Conservation (phyloP, 2,888 invertebrate species). For the Xanthia togata region DNA sequence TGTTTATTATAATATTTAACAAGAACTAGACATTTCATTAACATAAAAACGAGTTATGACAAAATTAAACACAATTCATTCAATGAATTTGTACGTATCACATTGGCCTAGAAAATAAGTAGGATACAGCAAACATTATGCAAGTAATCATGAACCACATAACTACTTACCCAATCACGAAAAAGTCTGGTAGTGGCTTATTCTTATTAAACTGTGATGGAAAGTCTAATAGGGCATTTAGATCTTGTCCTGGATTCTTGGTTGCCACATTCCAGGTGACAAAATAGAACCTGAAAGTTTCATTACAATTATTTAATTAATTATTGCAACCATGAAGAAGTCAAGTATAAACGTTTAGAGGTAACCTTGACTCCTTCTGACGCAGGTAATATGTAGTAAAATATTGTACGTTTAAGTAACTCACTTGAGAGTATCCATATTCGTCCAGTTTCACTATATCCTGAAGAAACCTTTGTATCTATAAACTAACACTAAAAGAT, state of each 20-base stretch:
- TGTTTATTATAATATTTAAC: background rate
- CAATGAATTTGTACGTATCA: conserved; percentile 17
- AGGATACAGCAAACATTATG: conserved; percentile 53
- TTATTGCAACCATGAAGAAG: conserved; percentile 39
- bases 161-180: conserved; percentile 93
- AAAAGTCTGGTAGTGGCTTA: conserved; percentile 94
- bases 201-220: conserved; percentile 91
- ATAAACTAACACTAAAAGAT: conserved; percentile 57
- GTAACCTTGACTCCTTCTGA: conserved; percentile 77
- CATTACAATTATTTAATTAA: conserved; percentile 13
- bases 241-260: conserved; percentile 93
- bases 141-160: conserved; percentile 46
- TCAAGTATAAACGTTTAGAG: conserved; percentile 39
- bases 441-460: conserved; percentile 30
- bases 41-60: background rate
- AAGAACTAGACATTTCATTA: background rate
- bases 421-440: conserved; percentile 82
- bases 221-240: conserved; percentile 93
- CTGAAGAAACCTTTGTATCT: conserved; percentile 46
- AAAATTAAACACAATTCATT: conserved; percentile 1
- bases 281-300: conserved; percentile 92
- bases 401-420: conserved; percentile 33
- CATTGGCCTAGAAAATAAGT: conserved; percentile 66
- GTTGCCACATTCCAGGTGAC: conserved; percentile 98
- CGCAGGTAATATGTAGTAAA: conserved; percentile 54